Conservation (phyloP, 1,140 invertebrate genomes). For the Globodera ellingtonae region DNA sequence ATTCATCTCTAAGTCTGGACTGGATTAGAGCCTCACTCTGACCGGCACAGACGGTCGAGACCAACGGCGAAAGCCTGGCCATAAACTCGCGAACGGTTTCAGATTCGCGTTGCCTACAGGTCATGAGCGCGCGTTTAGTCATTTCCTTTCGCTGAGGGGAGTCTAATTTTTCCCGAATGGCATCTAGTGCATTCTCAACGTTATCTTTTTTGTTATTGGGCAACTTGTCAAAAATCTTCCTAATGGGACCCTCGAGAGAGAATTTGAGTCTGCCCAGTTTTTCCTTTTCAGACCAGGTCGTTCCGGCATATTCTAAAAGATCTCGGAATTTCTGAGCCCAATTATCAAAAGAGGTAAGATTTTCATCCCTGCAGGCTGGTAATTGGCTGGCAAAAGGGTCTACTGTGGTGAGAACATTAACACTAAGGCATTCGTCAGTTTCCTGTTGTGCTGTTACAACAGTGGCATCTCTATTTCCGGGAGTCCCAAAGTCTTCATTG, state of each 20-base stretch:
- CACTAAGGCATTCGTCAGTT: too few species aligned
- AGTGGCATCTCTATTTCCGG: neutral
- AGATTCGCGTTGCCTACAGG: neutral
- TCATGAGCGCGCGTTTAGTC: neutral
- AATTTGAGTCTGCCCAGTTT: neutral
- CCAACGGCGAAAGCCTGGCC: neutral
- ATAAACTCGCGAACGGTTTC: neutral
- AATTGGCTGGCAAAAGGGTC: neutral
- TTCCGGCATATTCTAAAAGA: neutral
- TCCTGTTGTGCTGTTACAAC: neutral
- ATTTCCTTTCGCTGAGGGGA: neutral
- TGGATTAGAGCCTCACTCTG: neutral
- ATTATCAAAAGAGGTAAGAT: neutral
- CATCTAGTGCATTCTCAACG: neutral
- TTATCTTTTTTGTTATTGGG: neutral
- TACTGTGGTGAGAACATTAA: neutral
- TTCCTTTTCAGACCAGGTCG: neutral
- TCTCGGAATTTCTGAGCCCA: neutral
- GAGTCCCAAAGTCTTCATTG: too few species aligned
- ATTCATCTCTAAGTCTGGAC: neutral
- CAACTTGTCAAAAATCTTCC: neutral
- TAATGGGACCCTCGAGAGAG: neutral
- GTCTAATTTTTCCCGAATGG: neutral
- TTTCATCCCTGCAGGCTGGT: neutral
- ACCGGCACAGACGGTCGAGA: neutral